Conservation (phyloP, 2,113 vertebrate species). For the Ascaphus truei region DNA sequence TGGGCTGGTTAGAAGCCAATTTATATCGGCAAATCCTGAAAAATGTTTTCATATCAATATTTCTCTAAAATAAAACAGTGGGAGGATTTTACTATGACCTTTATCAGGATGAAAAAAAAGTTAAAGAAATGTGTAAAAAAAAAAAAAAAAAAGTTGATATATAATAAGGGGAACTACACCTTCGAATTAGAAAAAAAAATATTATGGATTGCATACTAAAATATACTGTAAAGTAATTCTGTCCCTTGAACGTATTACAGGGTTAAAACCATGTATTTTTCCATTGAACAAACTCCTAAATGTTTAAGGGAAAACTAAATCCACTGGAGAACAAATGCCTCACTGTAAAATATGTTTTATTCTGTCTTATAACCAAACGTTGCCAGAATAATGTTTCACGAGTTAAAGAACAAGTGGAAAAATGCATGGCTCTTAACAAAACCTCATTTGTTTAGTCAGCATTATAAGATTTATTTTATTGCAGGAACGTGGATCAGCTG, state of each 20-base stretch:
- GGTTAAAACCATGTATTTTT: background rate
- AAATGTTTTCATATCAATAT: too few relatives aligned
- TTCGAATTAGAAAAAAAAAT: too few relatives aligned
- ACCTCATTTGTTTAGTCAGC: conserved; percentile 40
- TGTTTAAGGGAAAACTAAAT: background rate
- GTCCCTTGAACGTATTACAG: background rate
- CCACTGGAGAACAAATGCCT: background rate
- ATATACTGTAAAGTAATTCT: background rate
- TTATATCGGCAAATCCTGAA: too few relatives aligned
- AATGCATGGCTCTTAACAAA: conserved; percentile 13
- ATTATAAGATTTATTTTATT: conserved; percentile 32
- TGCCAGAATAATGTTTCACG: conserved; percentile 9
- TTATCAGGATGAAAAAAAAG: too few relatives aligned
- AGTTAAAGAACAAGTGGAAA: background rate
- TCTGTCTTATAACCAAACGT: background rate
- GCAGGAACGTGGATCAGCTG: conserved; percentile 39
- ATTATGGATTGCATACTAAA: too few relatives aligned
- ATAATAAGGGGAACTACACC: too few relatives aligned
- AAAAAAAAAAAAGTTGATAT: too few relatives aligned
- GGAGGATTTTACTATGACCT: too few relatives aligned
- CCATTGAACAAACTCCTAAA: background rate
- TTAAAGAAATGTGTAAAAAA: too few relatives aligned
- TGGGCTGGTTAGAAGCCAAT: too few relatives aligned
- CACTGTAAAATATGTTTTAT: background rate
- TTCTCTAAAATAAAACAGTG: too few relatives aligned